Evolutionary conservation across 2,888 invertebrate species (phyloP).

Genomic region (Agrotis clavis): DNA sequence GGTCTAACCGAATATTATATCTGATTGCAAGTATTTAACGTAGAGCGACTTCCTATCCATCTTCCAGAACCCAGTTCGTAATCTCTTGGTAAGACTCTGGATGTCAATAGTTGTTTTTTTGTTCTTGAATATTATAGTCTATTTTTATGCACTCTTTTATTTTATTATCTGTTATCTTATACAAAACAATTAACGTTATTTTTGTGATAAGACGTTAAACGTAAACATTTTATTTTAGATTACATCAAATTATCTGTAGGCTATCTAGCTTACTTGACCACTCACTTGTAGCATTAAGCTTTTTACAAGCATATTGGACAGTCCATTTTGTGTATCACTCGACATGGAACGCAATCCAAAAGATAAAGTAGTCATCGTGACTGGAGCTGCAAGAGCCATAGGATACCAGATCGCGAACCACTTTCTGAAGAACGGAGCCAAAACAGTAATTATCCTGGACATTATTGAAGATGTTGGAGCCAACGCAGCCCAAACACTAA

Average conservation of each 20-base stretch:
- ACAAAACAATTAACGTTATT: not conserved
- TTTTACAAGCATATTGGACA: not conserved
- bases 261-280: not conserved
- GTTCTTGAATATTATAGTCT: too few species aligned
- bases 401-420: constrained; percentile 84
- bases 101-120: too few species aligned
- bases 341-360: constrained; percentile 62
- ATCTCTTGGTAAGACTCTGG: too few species aligned
- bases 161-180: not conserved
- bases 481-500: constrained; percentile 78
- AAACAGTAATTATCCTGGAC: constrained; percentile 68
- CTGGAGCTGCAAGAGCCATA: constrained; percentile 90
- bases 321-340: not conserved
- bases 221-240: not conserved
- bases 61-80: too few species aligned
- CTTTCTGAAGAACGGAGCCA: constrained; percentile 81
- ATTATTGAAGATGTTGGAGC: constrained; percentile 70
- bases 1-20: too few species aligned
- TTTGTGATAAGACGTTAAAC: constrained; percentile 1
- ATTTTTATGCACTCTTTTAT: too few species aligned
- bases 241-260: not conserved
- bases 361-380: constrained; percentile 76
- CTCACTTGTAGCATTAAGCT: not conserved
- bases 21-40: too few species aligned
- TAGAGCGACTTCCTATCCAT: too few species aligned